Conservation (phyloP, 2,797 vertebrate species). For the Neosilurus hyrtlii region DNA sequence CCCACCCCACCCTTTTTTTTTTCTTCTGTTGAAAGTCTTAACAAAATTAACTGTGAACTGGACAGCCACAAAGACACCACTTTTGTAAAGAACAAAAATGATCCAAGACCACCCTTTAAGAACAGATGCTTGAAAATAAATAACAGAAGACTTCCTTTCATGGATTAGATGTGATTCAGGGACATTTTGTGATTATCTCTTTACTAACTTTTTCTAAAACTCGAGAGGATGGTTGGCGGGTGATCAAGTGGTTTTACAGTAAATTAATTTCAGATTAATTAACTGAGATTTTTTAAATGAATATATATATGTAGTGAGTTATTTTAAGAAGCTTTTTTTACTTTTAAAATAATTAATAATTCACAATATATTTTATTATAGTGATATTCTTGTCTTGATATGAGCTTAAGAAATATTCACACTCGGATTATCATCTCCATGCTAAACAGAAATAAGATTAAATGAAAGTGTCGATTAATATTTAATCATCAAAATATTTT, state of each 20-base stretch:
- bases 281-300: background rate
- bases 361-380: background rate
- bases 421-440: background rate
- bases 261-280: background rate
- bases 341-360: background rate
- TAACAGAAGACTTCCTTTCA: background rate
- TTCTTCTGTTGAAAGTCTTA: background rate
- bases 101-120: background rate
- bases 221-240: too few species aligned
- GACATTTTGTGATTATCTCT: background rate
- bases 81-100: background rate
- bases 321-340: background rate
- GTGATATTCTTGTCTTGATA: background rate
- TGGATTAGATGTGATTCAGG: background rate
- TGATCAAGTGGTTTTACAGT: background rate
- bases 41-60: background rate
- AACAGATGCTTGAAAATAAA: slow-evolving; percentile 10
- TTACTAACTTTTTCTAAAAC: background rate
- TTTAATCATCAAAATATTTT: slow-evolving; percentile 35
- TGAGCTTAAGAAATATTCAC: slow-evolving; percentile 3
- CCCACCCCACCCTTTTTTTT: background rate
- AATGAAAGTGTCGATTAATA: slow-evolving; percentile 40
- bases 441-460: slow-evolving; percentile 33
- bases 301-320: background rate
- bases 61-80: background rate